Conservation (phyloP, 2,888 invertebrate species). For the Caenorhabditis sp. region DNA sequence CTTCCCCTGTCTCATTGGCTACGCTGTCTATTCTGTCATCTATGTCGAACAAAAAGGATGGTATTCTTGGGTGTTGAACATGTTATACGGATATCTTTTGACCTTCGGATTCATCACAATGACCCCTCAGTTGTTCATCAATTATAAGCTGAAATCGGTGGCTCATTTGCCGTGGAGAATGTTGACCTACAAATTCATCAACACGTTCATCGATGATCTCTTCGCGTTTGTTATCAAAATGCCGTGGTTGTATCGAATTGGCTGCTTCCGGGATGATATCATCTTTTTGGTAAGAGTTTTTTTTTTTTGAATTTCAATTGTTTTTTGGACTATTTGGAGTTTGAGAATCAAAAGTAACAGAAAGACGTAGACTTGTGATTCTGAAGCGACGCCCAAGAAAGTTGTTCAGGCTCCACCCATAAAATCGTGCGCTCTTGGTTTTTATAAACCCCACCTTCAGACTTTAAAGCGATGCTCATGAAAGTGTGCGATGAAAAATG, state of each 20-base stretch:
- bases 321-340: neutral
- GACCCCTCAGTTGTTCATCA: conserved; percentile 95
- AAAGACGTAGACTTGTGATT: too few species aligned
- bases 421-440: too few species aligned
- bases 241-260: conserved; percentile 95
- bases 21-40: conserved; percentile 90
- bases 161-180: conserved; percentile 99
- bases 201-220: conserved; percentile 99
- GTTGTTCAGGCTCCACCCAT: too few species aligned
- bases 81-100: conserved; percentile 95
- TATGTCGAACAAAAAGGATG: conserved; percentile 94
- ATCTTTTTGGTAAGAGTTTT: conserved; percentile 84
- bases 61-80: conserved; percentile 95
- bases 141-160: conserved; percentile 97
- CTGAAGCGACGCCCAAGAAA: too few species aligned
- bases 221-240: conserved; percentile 99
- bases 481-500: too few species aligned
- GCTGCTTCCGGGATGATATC: conserved; percentile 97
- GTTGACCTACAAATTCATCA: conserved; percentile 98
- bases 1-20: conserved; percentile 90
- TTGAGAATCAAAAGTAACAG: too few species aligned
- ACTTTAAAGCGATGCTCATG: too few species aligned
- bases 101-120: conserved; percentile 99
- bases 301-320: neutral
- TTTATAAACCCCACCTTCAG: too few species aligned